Evolutionary conservation across 2,888 invertebrate genomes (phyloP).

Genomic region (Pyrgus malvae): DNA sequence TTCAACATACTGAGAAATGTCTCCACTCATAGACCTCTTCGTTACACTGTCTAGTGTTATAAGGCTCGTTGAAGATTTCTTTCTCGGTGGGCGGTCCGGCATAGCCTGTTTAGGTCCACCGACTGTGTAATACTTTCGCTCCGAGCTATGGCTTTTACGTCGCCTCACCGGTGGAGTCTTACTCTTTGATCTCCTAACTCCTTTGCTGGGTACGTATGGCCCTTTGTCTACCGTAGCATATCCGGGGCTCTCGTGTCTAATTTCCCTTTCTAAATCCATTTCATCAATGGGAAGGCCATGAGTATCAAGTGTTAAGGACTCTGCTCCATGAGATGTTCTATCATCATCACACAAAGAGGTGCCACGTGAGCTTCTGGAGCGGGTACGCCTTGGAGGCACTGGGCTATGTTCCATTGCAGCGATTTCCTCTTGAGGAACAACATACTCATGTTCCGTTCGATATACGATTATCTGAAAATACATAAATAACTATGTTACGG

Average conservation of each 20-base stretch:
- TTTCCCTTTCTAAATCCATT: constrained; percentile 58
- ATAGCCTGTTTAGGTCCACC: constrained; percentile 63
- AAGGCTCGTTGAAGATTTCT: constrained; percentile 81
- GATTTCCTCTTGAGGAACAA: constrained; percentile 80
- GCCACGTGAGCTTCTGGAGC: constrained; percentile 77
- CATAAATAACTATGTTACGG: neutral
- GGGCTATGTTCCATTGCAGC: constrained; percentile 81
- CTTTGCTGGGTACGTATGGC: constrained; percentile 83
- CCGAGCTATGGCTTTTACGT: constrained; percentile 77
- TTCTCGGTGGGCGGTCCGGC: constrained; percentile 85
- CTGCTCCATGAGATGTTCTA: constrained; percentile 86
- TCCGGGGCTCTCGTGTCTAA: constrained; percentile 81
- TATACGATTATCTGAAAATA: constrained; percentile 83
- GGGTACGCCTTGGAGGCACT: constrained; percentile 80
- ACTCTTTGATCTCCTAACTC: constrained; percentile 78
- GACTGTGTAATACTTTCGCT: constrained; percentile 87
- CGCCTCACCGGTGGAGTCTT: constrained; percentile 71
- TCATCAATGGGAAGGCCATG: constrained; percentile 57
- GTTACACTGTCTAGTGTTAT: constrained; percentile 78
- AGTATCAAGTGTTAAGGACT: constrained; percentile 82
- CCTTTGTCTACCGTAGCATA: constrained; percentile 90
- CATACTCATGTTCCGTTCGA: constrained; percentile 85
- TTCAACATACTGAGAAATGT: constrained; percentile 83
- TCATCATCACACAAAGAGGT: constrained; percentile 85
- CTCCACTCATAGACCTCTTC: constrained; percentile 62